Evolutionary conservation across 2,888 invertebrate species (phyloP), one percentile per base, ranked within the genome.

Genomic region (Macrophya alboannulata): DNA sequence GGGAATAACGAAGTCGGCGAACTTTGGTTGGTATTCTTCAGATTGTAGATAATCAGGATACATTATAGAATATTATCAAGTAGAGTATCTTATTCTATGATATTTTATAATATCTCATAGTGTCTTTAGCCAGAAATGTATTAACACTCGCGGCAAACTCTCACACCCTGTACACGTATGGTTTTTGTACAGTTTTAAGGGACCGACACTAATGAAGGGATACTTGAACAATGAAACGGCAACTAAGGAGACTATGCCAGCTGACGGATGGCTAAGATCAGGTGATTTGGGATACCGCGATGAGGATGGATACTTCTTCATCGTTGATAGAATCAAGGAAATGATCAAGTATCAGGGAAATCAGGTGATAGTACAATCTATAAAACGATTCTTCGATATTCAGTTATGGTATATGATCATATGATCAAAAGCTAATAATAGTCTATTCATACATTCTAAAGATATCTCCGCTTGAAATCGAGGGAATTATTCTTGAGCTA

Each of bases 381-480:
- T 2, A 15, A 6, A 40, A 71, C n/a, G 17, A 37, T 17, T 8
- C 1, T 71, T 71, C 3, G 4, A 15, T 17, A 15, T 40, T 71
- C 8, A 37, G n/a, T 25, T 71, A 17, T 71, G 12, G 55, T n/a
- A 40, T 37, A 31, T 31, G 31, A 31, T 12, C 17, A 62, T 62
- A 9, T 12, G 25, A 48, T 79, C 21, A 12, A 43, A 25, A n/a
- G 5, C 4, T 21, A 17, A 15, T 55, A 48, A 37, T 17, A 37
- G 15, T 51, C 31, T 79, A n/a, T 4, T 37, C 10, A 17, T 59
- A 6, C 4, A 25, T 65, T 12, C 31, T n/a, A 6, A 40, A 82
- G 82, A 62, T 82, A 43, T 82, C 82, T 82, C 82, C 82, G 43
- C 37, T 65, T 65, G 82, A 82, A 65, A 82, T 82, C 65, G 82